Base-by-base conservation (phyloP, 2,113 vertebrate genomes). In the Channa argus region DNA sequence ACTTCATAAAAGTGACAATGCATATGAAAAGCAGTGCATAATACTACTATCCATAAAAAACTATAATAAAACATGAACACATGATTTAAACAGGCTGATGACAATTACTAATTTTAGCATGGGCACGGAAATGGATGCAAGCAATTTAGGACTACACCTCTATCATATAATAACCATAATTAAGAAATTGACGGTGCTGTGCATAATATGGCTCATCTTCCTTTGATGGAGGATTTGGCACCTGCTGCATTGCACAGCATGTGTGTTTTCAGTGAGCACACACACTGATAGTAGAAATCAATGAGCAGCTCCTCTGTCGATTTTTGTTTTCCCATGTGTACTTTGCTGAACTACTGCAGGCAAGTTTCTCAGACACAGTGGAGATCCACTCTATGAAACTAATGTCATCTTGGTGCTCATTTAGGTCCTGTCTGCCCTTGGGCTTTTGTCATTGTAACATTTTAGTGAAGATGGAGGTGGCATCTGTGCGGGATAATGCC, bases 101-200 rank as follows among this genome's bases (percentile, higher is more conserved):
- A 73, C 37, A 80, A 74, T 79, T 58, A 68, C 14, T 71, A 24
- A 61, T 77, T 61, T 45, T 38, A 46, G 3, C 14, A 36, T 43
- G 46, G 56, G 55, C 53, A 49, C 24, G 5, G 78, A 74, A 70
- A 80, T 79, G 64, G 55, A 86, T 82, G 63, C 46, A 70, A 80
- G 64, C 33, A 69, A 77, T 82, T 60, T 60, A 46, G 74, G 34
- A 50, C 54, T 52, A 8, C 70, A 68, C 73, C 70, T 71, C 70
- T 75, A 61, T 80, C 71, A 78, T 70, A 65, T 81, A 81, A 85
- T 74, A 78, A 80, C 63, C 52, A 44, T 78, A 81, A 85, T 85
- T 76, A 78, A 56, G 56, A 75, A 80, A 77, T 58, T 84, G 81
- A 86, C 86, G 83, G 70, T 79, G 62, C 37, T 68, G 67, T 65